Evolutionary conservation across 2,113 vertebrate genomes (phyloP), one percentile per base, ranked within the genome.

Genomic region (Leucoraja erinaceus): DNA sequence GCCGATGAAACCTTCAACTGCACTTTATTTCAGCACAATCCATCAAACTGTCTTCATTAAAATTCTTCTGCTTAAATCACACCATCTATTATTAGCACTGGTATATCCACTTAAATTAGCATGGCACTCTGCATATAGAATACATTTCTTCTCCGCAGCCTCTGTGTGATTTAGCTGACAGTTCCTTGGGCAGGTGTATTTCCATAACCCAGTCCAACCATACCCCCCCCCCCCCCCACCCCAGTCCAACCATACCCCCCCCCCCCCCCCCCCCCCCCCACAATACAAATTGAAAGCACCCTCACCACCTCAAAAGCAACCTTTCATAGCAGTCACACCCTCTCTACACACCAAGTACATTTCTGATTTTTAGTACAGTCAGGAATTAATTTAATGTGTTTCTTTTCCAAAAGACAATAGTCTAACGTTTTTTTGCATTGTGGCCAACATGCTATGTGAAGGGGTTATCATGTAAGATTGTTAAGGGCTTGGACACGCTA

Each of bases 81-180:
- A 91, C 63, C 22, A 72, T 68, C 63, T 72, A 91, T 91, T 72
- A 91, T 91, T 91, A 91, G 66, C 11, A 22, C 83, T 63, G 28
- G 83, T 88, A 66, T 88, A 88, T 72, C 88, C n/a, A 91, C 88
- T 72, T 38, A 91, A 91, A 91, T 66, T 90, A 90, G 86, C 86
- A 16, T 61, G 18, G 88, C 22, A 33, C 66, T 72, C 10, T 68
- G 88, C 33, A 91, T 72, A 33, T 70, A 70, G 33, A 72, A 91
- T 91, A 38, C 61, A 61, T 66, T 90, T 90, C 63, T 38, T 90
- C 86, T 90, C n/a, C 20, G 88, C 88, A 72, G 88, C 88, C 14
- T 91, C 14, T 47, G 12, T 88, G 28, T 88, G 63, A 72, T 38
- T 70, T 72, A 47, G 31, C 66, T 91, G 88, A 25, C 66, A 68